Evolutionary conservation across 1,140 invertebrate species (phyloP), one percentile per base, ranked within the genome.

Genomic region (Neocloeon triangulifer): DNA sequence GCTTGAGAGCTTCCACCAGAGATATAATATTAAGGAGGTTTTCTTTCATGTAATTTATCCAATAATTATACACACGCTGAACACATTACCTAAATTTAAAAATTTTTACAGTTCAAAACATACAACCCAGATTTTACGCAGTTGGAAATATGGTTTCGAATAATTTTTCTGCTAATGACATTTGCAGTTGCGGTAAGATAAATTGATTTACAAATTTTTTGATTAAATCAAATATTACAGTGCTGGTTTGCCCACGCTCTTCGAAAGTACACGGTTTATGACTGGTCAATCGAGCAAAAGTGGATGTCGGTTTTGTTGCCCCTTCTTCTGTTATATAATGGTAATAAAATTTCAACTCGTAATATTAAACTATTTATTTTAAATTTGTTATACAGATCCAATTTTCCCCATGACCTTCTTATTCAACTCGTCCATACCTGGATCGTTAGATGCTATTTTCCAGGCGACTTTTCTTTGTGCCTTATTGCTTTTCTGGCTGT

Each of bases 271-370:
- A 68, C 75, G 0, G 59, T 88, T 3, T 66, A 73, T 41, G 86
- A 94, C 53, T 97, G 89, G 89, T 89, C 89, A 4, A 91, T 94
- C 41, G 91, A 97, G 56, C 89, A 97, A 48, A 89, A 85, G 54
- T 96, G 89, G 89, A 72, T 94, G 43, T 80, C 80, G 1, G 53
- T 88, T 15, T 58, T 96, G 16, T 56, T 96, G 36, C 84, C 86
- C n/a, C 52, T 91, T 1, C 58, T 95, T 1, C 59, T 95, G 31
- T 59, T 92, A 14, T 92, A 91, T 46, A 80, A 97, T 59, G 84
- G 88, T 94, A 60, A 65, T 21, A 22, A 34, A 33, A 23, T 34
- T 26, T 19, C 15, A n/a, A n/a, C n/a, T n/a, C n/a, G n/a, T n/a
- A n/a, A 29, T 29, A 14, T 10, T 7, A 5, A 15, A 27, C 5